Percentiles rank a stretch among this genome's conserved stretches.
These are phyloP conservation scores for Thamnophis elegans DNA, from an alignment of 2,797 vertebrate species.

Conservation along the genomic window DNA sequence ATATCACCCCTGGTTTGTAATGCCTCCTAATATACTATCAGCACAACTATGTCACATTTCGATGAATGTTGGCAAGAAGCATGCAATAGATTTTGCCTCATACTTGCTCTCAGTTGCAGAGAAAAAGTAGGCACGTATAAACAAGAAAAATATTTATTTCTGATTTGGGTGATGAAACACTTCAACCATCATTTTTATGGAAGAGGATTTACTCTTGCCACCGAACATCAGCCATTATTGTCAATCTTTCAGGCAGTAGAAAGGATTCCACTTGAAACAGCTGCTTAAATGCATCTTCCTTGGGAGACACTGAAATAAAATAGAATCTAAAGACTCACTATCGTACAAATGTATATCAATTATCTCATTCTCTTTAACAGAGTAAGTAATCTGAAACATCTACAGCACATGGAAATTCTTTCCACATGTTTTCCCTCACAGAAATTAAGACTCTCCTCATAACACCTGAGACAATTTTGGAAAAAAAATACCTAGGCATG, in stretches of 20 bases:
- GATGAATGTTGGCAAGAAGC: background rate
- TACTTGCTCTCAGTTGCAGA: background rate
- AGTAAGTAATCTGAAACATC: background rate
- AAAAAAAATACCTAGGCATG: background rate
- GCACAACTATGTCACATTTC: background rate
- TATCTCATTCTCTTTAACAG: background rate
- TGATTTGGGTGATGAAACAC: background rate
- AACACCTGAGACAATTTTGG: background rate
- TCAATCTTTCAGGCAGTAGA: background rate
- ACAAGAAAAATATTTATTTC: background rate
- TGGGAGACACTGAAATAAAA: background rate
- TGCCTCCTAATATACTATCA: background rate
- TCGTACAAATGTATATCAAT: background rate
- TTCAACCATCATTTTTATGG: background rate
- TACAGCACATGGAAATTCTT: background rate
- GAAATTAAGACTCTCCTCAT: background rate
- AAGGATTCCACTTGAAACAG: background rate
- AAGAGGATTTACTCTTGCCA: background rate
- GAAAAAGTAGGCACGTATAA: background rate
- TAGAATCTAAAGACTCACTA: background rate
- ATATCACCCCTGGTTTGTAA: background rate
- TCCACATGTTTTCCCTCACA: background rate
- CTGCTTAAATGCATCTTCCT: background rate
- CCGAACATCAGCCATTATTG: background rate
- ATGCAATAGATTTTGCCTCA: background rate